phyloP scores from a whole-genome alignment of 2,888 invertebrate species.

The Amphipoea lucens region DNA sequence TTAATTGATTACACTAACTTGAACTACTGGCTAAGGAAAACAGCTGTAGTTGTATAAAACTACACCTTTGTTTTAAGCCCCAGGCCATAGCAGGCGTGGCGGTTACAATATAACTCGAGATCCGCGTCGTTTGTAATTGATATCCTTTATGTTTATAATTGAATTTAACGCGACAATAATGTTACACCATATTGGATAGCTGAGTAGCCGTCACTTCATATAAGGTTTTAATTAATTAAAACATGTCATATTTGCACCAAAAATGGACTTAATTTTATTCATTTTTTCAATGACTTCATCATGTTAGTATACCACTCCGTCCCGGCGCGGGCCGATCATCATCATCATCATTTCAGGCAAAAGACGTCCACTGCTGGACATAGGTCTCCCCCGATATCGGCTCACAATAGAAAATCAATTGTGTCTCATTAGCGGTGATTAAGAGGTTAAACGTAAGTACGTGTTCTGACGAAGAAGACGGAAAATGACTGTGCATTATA shows the following conservation, averaged over 20 bases:
- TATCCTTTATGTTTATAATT: constrained; percentile 39
- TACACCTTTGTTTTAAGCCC: constrained; percentile 39
- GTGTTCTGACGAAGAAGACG: background rate
- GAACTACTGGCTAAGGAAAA: background rate
- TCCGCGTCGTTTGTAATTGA: constrained; percentile 47
- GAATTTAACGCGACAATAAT: constrained; percentile 39
- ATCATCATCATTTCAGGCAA: too few species aligned
- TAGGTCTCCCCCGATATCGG: too few species aligned
- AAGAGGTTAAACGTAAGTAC: too few species aligned
- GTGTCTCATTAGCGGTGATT: too few species aligned
- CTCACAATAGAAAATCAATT: too few species aligned
- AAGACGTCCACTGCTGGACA: too few species aligned
- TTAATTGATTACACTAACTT: constrained; percentile 11
- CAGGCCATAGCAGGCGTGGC: constrained; percentile 33
- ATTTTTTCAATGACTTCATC: background rate
- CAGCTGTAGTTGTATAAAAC: background rate
- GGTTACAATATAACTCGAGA: background rate
- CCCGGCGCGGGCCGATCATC: too few species aligned
- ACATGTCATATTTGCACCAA: constrained; percentile 4
- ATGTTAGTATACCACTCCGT: background rate
- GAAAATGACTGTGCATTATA: background rate
- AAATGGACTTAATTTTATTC: background rate
- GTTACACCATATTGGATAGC: background rate
- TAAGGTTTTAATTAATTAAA: background rate
- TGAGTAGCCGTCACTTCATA: constrained; percentile 4